Evolutionary conservation across 23 tunicate genomes (phyloP), one percentile per base, ranked within the genome.

Genomic region (Oikopleura dioica): DNA sequence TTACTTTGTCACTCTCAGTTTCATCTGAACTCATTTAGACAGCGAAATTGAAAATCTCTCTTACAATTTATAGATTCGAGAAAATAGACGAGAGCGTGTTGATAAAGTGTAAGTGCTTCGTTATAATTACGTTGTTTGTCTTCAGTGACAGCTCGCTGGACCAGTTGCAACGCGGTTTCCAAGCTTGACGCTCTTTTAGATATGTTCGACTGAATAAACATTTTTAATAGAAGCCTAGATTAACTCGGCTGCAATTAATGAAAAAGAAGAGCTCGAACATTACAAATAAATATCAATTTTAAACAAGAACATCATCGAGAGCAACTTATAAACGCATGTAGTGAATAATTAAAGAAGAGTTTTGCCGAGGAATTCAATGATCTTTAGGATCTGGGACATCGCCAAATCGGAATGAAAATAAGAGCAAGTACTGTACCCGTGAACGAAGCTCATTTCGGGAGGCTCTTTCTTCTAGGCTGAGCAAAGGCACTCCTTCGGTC

Each of bases 11-110:
- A 76, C 88, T 84, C 36, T 84, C 88, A 1, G 88, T 75, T 77
- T 84, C 88, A 81, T 84, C 88, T 84, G 78, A 26, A 77, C 38
- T n/a, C n/a, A n/a, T n/a, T n/a, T n/a, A n/a, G n/a, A n/a, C n/a
- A n/a, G n/a, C n/a, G n/a, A n/a, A n/a, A n/a, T n/a, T n/a, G n/a
- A n/a, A n/a, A n/a, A n/a, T n/a, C n/a, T n/a, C n/a, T n/a, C 88
- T 80, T 69, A 84, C 88, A 84, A 37, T 84, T 84, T 35, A 84
- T 37, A 37, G 83, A 80, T 59, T 84, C 88, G 33, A 84, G 81
- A 51, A 84, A 84, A 68, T 84, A 84, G 12, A 84, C 88, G 33
- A 84, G 59, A 0, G 83, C 88, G 37, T 84, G 88, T 69, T 84
- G 88, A 38, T 84, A 84, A 26, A 84, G 78, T 5, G 81, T 76